Conservation (phyloP, 1,140 invertebrate species). For the Plutomurus gul region DNA sequence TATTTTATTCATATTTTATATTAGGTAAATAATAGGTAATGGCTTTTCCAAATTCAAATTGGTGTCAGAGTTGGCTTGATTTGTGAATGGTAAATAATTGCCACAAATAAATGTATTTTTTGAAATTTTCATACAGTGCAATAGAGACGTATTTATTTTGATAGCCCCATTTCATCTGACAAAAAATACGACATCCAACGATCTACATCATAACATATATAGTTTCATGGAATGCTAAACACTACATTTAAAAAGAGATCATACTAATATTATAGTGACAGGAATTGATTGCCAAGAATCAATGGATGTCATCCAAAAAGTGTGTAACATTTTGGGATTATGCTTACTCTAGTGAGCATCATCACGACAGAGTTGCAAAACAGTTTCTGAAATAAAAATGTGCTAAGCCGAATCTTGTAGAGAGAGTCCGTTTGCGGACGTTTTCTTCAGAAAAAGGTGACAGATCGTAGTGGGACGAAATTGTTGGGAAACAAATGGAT, state of each 20-base stretch:
- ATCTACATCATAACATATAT: background rate
- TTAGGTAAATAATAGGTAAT: background rate
- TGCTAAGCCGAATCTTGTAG: too few species aligned
- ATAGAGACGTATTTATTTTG: conserved; percentile 14
- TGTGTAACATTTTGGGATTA: background rate
- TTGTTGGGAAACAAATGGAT: too few species aligned
- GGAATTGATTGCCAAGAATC: too few species aligned
- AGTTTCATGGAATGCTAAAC: background rate
- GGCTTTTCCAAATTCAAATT: too few species aligned
- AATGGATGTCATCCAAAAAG: background rate
- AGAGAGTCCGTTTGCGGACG: too few species aligned
- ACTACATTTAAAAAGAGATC: too few species aligned
- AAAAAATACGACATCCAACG: conserved; percentile 23
- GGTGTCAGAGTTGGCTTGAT: too few species aligned
- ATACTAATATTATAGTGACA: too few species aligned
- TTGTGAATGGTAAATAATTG: background rate
- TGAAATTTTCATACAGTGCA: conserved; percentile 1
- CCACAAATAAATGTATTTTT: background rate
- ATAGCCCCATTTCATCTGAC: conserved; percentile 16
- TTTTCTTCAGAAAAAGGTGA: too few species aligned
- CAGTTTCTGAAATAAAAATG: background rate
- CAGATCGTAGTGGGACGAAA: too few species aligned
- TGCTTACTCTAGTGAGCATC: background rate
- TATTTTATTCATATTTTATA: too few species aligned
- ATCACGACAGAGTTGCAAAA: background rate